Base-by-base conservation (phyloP, 2,888 invertebrate genomes). In the Plebejus argus region DNA sequence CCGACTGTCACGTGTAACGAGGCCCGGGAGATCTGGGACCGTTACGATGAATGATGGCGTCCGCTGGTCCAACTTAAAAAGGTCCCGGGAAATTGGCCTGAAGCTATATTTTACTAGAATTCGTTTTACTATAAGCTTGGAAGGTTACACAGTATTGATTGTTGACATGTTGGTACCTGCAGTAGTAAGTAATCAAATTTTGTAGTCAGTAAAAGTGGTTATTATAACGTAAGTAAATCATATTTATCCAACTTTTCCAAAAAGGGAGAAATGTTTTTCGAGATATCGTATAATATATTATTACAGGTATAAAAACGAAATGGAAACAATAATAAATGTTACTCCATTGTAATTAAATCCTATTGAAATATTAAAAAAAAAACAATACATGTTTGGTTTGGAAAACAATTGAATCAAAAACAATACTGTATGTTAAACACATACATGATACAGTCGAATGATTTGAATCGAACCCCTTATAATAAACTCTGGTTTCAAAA, bases 341-440 rank as follows among this genome's bases (percentile, higher is more conserved):
- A 28, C 10, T 28, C 28, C 12, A 28, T 66, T 66, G 66, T 66
- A 66, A 23, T 12, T 5, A 15, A 66, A 66, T 66, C 18, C 28
- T 4, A 15, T 28, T 66, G 15, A 66, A 20, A 28, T 28, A 66
- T 66, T 33, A 5, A 33, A 66, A 66, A 28, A 66, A 28, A 28
- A 15, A 66, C 66, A 66, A 15, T 6, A 33, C 23, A 15, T 28
- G 66, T 15, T 66, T 66, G 18, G 66, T 15, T 66, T 66, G 18
- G 7, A 66, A 66, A 66, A 33, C 15, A 33, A 66, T 66, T 66
- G 66, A 66, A 66, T 66, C 66, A 28, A 66, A 66, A 66, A 28
- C 18, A 66, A 66, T 28, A 5, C 66, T 66, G 66, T 66, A 66
- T 66, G 6, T 23, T 6, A 66, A 66, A 66, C 66, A 66, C 66